A percentile compares a stretch with the other conserved stretches of the same genome.
These are phyloP conservation scores for Pteria penguin DNA, from an alignment of 2,888 invertebrate species.

Conservation along the genomic window DNA sequence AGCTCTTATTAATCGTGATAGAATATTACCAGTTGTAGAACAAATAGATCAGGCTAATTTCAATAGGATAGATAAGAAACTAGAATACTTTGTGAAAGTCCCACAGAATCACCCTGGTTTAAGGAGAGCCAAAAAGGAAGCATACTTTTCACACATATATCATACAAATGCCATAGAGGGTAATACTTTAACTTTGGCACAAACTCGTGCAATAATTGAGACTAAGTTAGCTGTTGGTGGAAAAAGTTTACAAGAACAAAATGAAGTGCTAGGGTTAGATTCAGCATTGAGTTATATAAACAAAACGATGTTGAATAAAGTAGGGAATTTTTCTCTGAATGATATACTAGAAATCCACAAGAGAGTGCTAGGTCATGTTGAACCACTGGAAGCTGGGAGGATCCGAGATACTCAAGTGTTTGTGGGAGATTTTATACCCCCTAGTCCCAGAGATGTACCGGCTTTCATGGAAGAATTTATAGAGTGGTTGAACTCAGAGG, in stretches of 20 bases:
- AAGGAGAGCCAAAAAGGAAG: slow-evolving; percentile 93
- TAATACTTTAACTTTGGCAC: slow-evolving; percentile 95
- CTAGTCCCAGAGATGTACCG: slow-evolving; percentile 90
- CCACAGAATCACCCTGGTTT: slow-evolving; percentile 90
- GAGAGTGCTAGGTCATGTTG: slow-evolving; percentile 95
- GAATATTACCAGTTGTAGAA: slow-evolving; percentile 92
- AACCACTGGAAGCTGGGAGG: slow-evolving; percentile 93
- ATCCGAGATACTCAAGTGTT: slow-evolving; percentile 89
- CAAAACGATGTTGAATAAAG: slow-evolving; percentile 84
- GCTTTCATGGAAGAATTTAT: slow-evolving; percentile 92
- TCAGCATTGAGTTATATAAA: slow-evolving; percentile 95
- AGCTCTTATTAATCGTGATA: slow-evolving; percentile 85
- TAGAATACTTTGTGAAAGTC: slow-evolving; percentile 89
- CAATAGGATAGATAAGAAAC: slow-evolving; percentile 89
- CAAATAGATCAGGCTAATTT: slow-evolving; percentile 91
- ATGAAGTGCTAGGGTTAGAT: slow-evolving; percentile 94
- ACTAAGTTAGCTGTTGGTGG: slow-evolving; percentile 89
- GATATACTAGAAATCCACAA: slow-evolving; percentile 96
- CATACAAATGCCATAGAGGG: slow-evolving; percentile 99
- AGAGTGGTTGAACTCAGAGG: slow-evolving; percentile 93
- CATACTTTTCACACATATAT: slow-evolving; percentile 95
- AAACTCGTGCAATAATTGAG: slow-evolving; percentile 94
- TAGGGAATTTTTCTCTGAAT: slow-evolving; percentile 88
- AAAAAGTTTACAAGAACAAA: slow-evolving; percentile 97
- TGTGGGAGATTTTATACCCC: slow-evolving; percentile 96